Base-by-base conservation (phyloP, 2,888 invertebrate species). In the Hypomecis atomaria region DNA sequence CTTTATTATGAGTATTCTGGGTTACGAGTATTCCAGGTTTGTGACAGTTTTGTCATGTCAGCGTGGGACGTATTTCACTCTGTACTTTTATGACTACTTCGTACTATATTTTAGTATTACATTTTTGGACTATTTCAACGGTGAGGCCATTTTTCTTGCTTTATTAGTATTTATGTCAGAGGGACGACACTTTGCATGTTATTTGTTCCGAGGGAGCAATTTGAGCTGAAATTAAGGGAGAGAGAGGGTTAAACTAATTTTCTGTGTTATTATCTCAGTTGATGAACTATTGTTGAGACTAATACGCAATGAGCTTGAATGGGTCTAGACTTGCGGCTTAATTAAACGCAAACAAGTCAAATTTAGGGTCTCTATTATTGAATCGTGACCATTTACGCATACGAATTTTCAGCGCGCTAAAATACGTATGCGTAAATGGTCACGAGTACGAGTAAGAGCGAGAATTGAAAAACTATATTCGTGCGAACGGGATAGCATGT, bases 151-250 rank as follows among this genome's bases (percentile, higher is more conserved):
- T 58, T 61, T 61, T 42, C 55, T 13, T 50, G 37, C 34, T 62
- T 63, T 63, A 63, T 63, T 54, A 44, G 11, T 54, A 63, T 59
- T 48, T 63, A 59, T 54, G 63, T 37, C 49, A 43, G 47, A 45
- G 42, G 47, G 40, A 34, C 54, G 45, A 47, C 60, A 45, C 47
- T 60, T 59, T 48, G 47, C 54, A 48, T 56, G 47, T 47, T 23
- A 23, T 56, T 47, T 47, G 47, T 56, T 10, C 9, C 38, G n/a
- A n/a, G 23, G 52, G 52, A 42, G 52, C 40, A 33, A 52, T 52
- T 40, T 42, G 40, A 40, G 9, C 23, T 2, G 23, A 2, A n/a
- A 2, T 23, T 23, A 23, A 23, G 23, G 23, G 23, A 23, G 23
- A 23, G 40, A 40, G 38, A 38, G 34, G 23, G 23, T 52, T 10